Conservation (phyloP, 2,113 vertebrate species). For the Pao palembangensis region DNA sequence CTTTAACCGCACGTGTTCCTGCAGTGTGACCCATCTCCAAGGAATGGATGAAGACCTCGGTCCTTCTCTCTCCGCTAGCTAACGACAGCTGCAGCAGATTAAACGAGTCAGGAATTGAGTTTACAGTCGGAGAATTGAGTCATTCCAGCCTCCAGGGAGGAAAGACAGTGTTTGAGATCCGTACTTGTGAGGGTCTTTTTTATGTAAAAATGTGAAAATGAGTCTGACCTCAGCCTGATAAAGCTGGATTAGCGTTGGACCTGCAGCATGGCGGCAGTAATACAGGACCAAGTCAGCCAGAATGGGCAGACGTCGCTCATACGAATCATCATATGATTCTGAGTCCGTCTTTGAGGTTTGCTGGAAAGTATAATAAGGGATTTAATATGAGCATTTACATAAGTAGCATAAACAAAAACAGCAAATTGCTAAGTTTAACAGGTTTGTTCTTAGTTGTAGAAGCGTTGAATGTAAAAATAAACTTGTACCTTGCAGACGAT, state of each 20-base stretch:
- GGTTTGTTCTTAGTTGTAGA: too few relatives aligned
- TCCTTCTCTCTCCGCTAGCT: slow-evolving; percentile 82
- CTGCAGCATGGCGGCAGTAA: slow-evolving; percentile 86
- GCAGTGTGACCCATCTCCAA: slow-evolving; percentile 92
- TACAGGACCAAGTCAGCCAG: slow-evolving; percentile 93
- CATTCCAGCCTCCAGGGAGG: not conserved
- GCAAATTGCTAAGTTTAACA: not conserved
- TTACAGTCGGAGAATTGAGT: too few relatives aligned
- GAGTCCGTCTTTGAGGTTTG: slow-evolving; percentile 83
- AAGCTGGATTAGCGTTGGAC: slow-evolving; percentile 86
- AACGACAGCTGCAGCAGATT: slow-evolving; percentile 81
- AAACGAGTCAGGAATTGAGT: not conserved
- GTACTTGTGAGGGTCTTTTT: not conserved
- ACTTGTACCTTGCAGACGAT: slow-evolving; percentile 87
- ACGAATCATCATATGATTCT: slow-evolving; percentile 56
- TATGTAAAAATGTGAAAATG: not conserved
- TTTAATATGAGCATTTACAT: not conserved
- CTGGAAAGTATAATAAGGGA: slow-evolving; percentile 19
- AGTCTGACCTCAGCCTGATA: slow-evolving; percentile 89
- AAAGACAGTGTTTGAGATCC: not conserved
- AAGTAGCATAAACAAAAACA: not conserved
- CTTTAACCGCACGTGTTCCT: slow-evolving; percentile 88
- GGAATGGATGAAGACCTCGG: slow-evolving; percentile 92
- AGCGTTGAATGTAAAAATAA: not conserved
- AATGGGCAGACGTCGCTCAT: slow-evolving; percentile 82